phyloP scores from a whole-genome alignment of 2,888 invertebrate genomes.

The Mongoloraphidia duomilia region DNA sequence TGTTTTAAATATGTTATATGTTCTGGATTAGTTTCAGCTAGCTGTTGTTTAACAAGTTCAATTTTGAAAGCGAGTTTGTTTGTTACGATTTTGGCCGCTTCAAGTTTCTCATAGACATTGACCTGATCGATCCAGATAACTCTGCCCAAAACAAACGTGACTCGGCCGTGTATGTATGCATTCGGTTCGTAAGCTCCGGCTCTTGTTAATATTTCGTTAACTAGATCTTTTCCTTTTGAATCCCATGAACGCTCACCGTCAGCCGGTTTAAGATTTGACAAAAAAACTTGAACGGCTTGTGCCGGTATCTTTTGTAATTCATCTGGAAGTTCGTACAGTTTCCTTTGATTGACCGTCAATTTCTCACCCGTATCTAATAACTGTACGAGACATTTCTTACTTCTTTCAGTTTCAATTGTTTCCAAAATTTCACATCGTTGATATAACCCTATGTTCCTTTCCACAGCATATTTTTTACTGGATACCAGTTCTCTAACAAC shows the following conservation, averaged over 20 bases:
- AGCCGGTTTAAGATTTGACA: not conserved
- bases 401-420: not conserved
- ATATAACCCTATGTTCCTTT: not conserved
- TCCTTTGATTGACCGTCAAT: not conserved
- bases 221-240: not conserved
- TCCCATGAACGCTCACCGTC: slow-evolving; percentile 1
- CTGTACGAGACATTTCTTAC: not conserved
- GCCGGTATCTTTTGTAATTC: not conserved
- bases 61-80: not conserved
- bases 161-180: not conserved
- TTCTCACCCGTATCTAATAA: slow-evolving; percentile 1
- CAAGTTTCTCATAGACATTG: not conserved
- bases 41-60: not conserved
- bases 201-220: not conserved
- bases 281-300: not conserved
- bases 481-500: not conserved
- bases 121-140: not conserved
- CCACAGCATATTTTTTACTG: not conserved
- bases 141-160: not conserved
- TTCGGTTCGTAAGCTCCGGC: not conserved
- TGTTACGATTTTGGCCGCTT: not conserved
- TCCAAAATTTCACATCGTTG: slow-evolving; percentile 1
- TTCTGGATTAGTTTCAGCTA: not conserved
- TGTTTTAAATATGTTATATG: not conserved
- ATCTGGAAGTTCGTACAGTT: not conserved